These are phyloP conservation scores for pig (Sus scrofa) DNA, from an alignment of 2,113 vertebrate species.

Conservation along the genomic window DNA sequence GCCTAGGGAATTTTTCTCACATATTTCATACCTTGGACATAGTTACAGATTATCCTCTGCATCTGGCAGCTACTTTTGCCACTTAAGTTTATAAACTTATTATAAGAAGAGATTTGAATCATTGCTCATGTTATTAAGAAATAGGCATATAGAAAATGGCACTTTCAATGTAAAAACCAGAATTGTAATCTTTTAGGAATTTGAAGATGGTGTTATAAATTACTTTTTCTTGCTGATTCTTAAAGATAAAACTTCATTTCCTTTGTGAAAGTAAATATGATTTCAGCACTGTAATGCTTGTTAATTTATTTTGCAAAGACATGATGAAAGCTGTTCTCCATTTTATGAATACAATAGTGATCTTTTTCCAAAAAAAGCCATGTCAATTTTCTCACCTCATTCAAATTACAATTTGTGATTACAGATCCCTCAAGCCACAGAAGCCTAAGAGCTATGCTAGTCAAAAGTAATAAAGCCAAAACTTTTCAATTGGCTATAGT, in stretches of 20 bases:
- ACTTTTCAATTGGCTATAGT: neutral
- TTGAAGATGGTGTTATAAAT: neutral
- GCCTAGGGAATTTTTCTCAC: neutral
- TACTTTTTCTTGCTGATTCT: slow-evolving; percentile 53
- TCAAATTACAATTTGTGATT: slow-evolving; percentile 20
- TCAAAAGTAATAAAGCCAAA: neutral
- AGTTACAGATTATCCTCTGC: neutral
- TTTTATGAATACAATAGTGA: slow-evolving; percentile 38
- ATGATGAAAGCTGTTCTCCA: slow-evolving; percentile 13
- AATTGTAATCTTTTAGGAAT: neutral
- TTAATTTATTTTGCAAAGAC: slow-evolving; percentile 47
- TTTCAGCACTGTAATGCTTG: neutral
- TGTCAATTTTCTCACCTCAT: neutral
- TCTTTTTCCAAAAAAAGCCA: neutral
- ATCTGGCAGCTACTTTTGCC: neutral
- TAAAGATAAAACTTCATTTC: slow-evolving; percentile 26
- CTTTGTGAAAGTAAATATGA: neutral
- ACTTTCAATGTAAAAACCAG: neutral
- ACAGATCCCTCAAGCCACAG: neutral
- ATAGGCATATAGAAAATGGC: neutral
- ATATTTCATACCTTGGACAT: neutral
- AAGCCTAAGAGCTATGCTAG: neutral
- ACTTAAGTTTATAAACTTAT: neutral
- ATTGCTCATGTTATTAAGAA: neutral
- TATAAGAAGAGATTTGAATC: neutral